Conservation (phyloP, 2,113 vertebrate species). For the Onychorhynchus coronatus region DNA sequence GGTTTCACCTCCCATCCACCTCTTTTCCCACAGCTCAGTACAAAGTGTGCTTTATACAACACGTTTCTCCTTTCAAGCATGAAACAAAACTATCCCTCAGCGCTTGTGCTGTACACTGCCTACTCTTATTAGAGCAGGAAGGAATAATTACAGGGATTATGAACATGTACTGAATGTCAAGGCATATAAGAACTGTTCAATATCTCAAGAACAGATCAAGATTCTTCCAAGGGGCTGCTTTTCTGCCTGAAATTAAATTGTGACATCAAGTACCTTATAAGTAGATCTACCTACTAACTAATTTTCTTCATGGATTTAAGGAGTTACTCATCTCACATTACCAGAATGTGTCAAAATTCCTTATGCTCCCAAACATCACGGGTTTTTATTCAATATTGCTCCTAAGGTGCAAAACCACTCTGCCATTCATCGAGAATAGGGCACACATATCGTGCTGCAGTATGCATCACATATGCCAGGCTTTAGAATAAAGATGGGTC, state of each 20-base stretch:
- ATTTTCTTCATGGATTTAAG: neutral
- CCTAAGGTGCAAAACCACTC: neutral
- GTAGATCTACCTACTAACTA: neutral
- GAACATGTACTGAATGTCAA: neutral
- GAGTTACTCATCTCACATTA: neutral
- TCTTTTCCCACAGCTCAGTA: neutral
- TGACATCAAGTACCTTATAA: neutral
- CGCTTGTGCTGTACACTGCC: neutral
- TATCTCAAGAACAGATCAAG: neutral
- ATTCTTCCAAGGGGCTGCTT: neutral
- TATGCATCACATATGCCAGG: accelerated
- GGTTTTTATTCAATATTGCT: neutral
- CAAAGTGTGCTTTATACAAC: neutral
- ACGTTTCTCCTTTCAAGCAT: neutral
- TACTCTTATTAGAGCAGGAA: neutral
- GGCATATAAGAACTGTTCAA: neutral
- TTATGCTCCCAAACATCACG: neutral
- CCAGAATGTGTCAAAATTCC: neutral
- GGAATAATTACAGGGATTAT: slow-evolving; percentile 37
- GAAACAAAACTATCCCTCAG: slow-evolving; percentile 22
- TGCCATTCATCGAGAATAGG: accelerated
- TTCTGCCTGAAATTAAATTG: slow-evolving; percentile 26
- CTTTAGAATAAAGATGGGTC: neutral
- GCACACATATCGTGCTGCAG: accelerated
- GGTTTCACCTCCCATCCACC: neutral